Percentiles rank a stretch among this genome's conserved stretches.
phyloP scores from a whole-genome alignment of 2,888 invertebrate species.

The Chrysopilus asiliformis region DNA sequence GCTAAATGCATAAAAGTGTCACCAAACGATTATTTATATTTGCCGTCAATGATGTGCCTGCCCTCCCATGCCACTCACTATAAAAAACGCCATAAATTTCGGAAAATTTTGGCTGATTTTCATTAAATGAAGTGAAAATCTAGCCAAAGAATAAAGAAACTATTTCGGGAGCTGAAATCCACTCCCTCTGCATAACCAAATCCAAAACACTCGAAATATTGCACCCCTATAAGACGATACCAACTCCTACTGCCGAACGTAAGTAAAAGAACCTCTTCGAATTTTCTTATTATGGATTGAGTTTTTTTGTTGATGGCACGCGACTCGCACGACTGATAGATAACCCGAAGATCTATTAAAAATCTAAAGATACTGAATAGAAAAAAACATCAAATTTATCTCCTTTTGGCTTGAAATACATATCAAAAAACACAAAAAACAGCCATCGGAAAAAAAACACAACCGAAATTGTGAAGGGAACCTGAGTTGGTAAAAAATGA shows the following conservation, averaged over 20 bases:
- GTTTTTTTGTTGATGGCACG: conserved; percentile 8
- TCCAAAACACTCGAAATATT: no score
- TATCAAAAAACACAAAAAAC: conserved; percentile 4
- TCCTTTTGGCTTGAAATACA: background rate
- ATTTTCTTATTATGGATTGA: background rate
- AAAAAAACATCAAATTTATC: conserved; percentile 1
- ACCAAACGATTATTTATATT: conserved; percentile 3
- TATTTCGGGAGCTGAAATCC: conserved; percentile 2
- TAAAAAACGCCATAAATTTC: no score
- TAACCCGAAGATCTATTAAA: background rate
- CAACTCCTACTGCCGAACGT: background rate
- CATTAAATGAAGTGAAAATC: background rate
- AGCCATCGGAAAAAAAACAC: conserved; percentile 10
- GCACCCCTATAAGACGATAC: no score
- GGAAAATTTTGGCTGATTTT: no score
- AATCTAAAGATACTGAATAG: conserved; percentile 1
- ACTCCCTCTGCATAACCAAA: no score
- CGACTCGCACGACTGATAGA: conserved; percentile 4
- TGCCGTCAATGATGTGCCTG: background rate
- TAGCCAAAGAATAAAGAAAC: background rate
- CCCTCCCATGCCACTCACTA: no score
- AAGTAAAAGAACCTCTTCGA: conserved; percentile 2
- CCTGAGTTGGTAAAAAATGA: conserved; percentile 1
- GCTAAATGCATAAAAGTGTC: background rate
- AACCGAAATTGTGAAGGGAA: no score